Conservation (phyloP, 2,888 invertebrate species). For the Helicoverpa assulta region DNA sequence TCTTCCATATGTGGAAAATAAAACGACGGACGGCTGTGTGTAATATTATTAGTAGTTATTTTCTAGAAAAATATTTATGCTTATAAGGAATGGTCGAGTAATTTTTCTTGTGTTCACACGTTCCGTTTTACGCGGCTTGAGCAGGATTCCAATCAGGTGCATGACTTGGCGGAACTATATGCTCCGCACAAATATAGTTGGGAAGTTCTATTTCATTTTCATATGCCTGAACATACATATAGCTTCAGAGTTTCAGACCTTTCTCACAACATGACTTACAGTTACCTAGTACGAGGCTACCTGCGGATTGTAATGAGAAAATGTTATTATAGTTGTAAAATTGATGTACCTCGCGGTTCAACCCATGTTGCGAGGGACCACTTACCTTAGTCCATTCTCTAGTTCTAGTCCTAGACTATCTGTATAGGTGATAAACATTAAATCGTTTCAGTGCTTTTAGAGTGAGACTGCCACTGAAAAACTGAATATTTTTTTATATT, state of each 20-base stretch:
- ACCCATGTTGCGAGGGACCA: no score
- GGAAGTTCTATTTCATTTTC: slow-evolving; percentile 42
- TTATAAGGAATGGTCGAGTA: slow-evolving; percentile 48
- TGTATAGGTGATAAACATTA: no score
- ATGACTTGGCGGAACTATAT: slow-evolving; percentile 45
- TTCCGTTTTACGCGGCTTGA: slow-evolving; percentile 53
- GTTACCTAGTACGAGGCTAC: neutral
- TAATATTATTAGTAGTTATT: slow-evolving; percentile 35
- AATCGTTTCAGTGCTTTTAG: no score
- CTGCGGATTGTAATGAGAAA: no score
- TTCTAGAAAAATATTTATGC: slow-evolving; percentile 49
- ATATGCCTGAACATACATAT: slow-evolving; percentile 13
- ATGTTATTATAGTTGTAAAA: no score
- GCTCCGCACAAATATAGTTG: slow-evolving; percentile 36
- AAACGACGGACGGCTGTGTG: slow-evolving; percentile 7
- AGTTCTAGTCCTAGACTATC: no score
- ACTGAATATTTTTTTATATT: no score
- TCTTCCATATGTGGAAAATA: slow-evolving; percentile 17
- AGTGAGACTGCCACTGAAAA: no score
- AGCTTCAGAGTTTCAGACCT: neutral
- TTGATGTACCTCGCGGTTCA: no score
- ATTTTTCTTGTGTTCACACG: slow-evolving; percentile 55
- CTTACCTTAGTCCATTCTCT: no score
- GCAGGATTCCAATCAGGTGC: slow-evolving; percentile 55
- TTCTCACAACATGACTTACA: neutral